These are phyloP conservation scores for Pseudopleuronectes americanus DNA, from an alignment of 2,797 vertebrate genomes.

Conservation along the genomic window DNA sequence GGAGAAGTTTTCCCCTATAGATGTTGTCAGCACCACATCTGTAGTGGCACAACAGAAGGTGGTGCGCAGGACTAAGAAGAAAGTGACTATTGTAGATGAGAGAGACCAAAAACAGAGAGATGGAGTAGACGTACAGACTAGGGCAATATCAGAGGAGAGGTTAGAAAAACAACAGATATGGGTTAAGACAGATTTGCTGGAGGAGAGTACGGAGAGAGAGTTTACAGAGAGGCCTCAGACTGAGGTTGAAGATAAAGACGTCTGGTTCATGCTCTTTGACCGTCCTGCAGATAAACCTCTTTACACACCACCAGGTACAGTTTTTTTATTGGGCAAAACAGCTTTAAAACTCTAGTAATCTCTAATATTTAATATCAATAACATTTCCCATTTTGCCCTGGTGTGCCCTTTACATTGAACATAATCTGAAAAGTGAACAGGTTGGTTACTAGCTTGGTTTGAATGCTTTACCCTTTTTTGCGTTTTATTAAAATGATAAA, in stretches of 20 bases:
- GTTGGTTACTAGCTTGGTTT: not conserved
- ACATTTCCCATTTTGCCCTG: not conserved
- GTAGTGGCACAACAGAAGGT: constrained; percentile 37
- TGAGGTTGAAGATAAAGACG: constrained; percentile 51
- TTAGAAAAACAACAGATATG: constrained; percentile 17
- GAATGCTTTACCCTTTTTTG: not conserved
- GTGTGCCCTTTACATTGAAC: not conserved
- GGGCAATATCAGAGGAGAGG: constrained; percentile 17
- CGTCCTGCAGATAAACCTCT: constrained; percentile 48
- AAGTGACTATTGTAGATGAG: constrained; percentile 51
- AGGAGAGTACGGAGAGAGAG: constrained; percentile 16
- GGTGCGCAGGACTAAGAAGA: constrained; percentile 38
- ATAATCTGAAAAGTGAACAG: not conserved
- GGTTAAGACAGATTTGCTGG: constrained; percentile 22
- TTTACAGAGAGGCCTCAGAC: constrained; percentile 13
- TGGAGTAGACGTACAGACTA: constrained; percentile 4
- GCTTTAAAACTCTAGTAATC: constrained; percentile 27
- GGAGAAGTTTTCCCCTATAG: constrained; percentile 31
- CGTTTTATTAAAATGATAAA: not conserved
- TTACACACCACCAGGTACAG: constrained; percentile 73
- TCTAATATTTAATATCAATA: constrained; percentile 7
- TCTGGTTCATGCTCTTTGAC: constrained; percentile 77
- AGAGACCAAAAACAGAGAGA: constrained; percentile 8
- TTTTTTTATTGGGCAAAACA: constrained; percentile 21
- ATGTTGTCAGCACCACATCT: constrained; percentile 2